Evolutionary conservation across 2,113 vertebrate genomes (phyloP).

Genomic region (Spea bombifrons): DNA sequence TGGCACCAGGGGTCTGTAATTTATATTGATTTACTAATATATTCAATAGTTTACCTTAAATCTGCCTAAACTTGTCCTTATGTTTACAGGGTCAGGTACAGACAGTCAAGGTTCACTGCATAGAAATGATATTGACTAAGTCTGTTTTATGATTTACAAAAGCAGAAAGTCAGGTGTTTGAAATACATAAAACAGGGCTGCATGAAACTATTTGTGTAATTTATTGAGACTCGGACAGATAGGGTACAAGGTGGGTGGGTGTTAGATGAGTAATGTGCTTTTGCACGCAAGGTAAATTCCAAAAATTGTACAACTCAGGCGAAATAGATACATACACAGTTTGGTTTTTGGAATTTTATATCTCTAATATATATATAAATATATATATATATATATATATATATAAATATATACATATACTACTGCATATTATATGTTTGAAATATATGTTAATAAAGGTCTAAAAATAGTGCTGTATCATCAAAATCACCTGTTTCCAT

Average conservation of each 20-base stretch:
- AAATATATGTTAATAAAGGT: too few relatives aligned
- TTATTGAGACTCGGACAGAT: not conserved
- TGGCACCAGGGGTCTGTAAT: not conserved
- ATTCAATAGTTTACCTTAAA: not conserved
- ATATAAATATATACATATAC: too few relatives aligned
- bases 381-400: too few relatives aligned
- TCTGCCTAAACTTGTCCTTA: not conserved
- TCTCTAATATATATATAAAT: not conserved
- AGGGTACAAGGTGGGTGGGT: not conserved
- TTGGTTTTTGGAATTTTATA: not conserved
- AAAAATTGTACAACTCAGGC: not conserved
- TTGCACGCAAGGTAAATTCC: not conserved
- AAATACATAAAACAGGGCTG: not conserved
- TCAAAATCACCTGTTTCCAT: too few relatives aligned
- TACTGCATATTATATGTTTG: too few relatives aligned
- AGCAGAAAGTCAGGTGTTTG: not conserved
- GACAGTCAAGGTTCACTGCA: not conserved
- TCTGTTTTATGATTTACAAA: not conserved
- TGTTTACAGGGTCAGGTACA: not conserved
- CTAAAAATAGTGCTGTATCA: too few relatives aligned
- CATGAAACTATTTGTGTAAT: not conserved
- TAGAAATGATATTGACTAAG: not conserved
- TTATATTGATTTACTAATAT: not conserved
- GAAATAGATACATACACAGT: not conserved
- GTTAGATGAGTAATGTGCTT: not conserved